Base-by-base conservation (phyloP, 2,888 invertebrate genomes). In the Cactoblastis cactorum region DNA sequence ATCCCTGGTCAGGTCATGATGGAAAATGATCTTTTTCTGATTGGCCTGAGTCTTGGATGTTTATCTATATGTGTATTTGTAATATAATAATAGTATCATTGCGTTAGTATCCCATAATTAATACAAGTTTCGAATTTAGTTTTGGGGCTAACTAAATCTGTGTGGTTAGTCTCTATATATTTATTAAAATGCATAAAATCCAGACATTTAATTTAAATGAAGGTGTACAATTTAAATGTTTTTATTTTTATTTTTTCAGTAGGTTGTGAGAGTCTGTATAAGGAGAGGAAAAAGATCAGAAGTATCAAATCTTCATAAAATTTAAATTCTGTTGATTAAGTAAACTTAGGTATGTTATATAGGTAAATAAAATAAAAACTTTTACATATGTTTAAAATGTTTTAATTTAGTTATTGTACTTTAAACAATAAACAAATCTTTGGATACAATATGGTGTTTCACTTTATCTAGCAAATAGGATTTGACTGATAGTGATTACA, bases 221-320 rank as follows among this genome's bases (percentile, higher is more conserved):
- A n/a, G n/a, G n/a, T 24, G 24, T 24, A 8, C 24, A 24, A 24
- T 5, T 24, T 24, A 24, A 28, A 28, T 28, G 33, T 37, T 37
- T 37, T 0, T 17, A 8, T 35, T n/a, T 35, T 1, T 28, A 9
- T 28, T 2, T 51, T 92, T 94, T 58, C 91, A 96, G 96, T 96
- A 69, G 94, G 94, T 63, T 62, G 77, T 18, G 73, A 79, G 35
- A 79, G 86, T 51, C 50, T 89, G 2, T 89, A 89, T 58, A 81
- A 91, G 65, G 97, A 97, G 74, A 90, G 91, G 64, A 95, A 94
- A 78, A 95, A 93, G 80, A 90, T 97, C 37, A 92, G 94, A 65
- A 96, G 96, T 69, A 83, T 93, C 34, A 86, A 87, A 56, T 80
- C 77, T 33, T 39, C 49, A 28, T 49, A 19, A 39, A 22, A 51